Conservation (phyloP, 2,797 vertebrate species). For the Hybognathus amarus region DNA sequence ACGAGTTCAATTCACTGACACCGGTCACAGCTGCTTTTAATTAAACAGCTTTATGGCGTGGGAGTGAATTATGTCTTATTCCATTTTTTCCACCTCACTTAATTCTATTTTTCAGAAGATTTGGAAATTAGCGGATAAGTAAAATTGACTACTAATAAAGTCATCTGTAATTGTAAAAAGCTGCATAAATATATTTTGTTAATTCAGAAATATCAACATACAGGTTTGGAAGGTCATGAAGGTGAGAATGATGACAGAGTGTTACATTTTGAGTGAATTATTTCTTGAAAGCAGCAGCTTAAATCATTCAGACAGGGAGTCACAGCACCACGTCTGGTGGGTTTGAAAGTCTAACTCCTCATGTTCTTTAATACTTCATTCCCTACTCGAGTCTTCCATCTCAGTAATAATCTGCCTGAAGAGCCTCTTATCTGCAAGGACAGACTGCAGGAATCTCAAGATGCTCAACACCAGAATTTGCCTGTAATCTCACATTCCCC, state of each 20-base stretch:
- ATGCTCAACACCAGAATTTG: constrained; percentile 20
- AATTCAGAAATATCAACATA: background rate
- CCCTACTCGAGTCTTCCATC: constrained; percentile 21
- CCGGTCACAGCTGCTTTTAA: background rate
- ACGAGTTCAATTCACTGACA: background rate
- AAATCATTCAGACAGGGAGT: background rate
- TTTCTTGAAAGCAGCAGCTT: background rate
- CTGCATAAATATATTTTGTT: background rate
- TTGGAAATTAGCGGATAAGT: background rate
- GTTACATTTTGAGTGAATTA: background rate
- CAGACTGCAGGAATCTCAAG: constrained; percentile 31
- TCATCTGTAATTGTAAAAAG: too few species aligned
- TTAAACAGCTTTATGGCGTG: background rate
- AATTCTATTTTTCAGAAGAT: background rate
- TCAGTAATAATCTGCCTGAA: constrained; percentile 38
- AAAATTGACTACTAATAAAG: background rate
- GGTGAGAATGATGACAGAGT: constrained; percentile 6
- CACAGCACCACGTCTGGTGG: constrained; percentile 13
- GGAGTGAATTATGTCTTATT: background rate
- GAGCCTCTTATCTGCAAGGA: constrained; percentile 42
- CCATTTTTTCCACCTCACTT: background rate
- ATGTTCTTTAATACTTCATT: constrained; percentile 35
- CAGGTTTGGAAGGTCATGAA: background rate
- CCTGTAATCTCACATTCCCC: constrained; percentile 16
- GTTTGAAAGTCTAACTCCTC: constrained; percentile 12